Evolutionary conservation across 1,140 invertebrate species (phyloP), one percentile per base, ranked within the genome.

Genomic region (Heliconius eleuchia): DNA sequence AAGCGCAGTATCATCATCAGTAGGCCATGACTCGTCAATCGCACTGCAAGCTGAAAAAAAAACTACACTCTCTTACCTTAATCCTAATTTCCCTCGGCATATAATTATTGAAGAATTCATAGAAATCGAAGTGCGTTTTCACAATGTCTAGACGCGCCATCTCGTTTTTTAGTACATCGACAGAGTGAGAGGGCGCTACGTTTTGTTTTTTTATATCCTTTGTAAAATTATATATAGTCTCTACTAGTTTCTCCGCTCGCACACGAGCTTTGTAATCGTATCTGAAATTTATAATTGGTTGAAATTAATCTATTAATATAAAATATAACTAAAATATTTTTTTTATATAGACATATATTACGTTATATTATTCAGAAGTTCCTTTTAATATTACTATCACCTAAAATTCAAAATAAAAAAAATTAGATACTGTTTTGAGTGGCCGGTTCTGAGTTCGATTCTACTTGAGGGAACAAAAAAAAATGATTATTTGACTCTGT

Each of bases 191-290:
- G 1, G 88, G 85, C 11, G 88, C 87, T 1, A 74, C 76, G 7
- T 82, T 70, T 18, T 77, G 27, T 77, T 77, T 0, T 83, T 82
- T 2, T 82, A 88, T 39, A 3, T 87, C 84, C 19, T 86, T 87
- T 0, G 81, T 82, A 81, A 93, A 93, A 18, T 88, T 75, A 79
- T 90, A 90, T 60, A 94, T 78, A 1, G 75, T 81, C 37, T 90
- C 84, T 1, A 91, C 89, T 8, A 94, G 71, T 42, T 88, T 89
- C 57, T 94, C 92, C 0, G 91, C 86, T 6, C 90, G 85, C 1
- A 93, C 82, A 1, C 91, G 87, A 1, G 91, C 89, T 80, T 87
- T 91, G 85, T 94, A 94, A 70, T 91, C 88, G 77, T 94, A 94
- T 77, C 92, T 94, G 78, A 27, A 83, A 81, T 73, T 13, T 18